Conservation (phyloP, 2,888 invertebrate species). For the Zygothrica quintamaculata region DNA sequence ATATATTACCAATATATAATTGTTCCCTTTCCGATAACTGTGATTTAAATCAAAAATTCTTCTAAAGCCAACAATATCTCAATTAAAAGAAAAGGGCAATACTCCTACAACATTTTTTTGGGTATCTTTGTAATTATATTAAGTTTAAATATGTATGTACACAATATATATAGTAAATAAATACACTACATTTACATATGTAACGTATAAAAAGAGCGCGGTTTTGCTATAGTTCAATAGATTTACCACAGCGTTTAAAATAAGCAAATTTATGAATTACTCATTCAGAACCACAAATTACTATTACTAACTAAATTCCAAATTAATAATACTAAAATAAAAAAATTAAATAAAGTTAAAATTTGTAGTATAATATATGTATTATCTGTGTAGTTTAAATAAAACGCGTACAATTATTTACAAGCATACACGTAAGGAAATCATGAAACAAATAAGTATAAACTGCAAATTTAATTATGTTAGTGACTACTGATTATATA, state of each 20-base stretch:
- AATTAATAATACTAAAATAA: constrained; percentile 2
- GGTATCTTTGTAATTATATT: too few relatives aligned
- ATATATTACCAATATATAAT: constrained; percentile 12
- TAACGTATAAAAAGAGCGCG: too few relatives aligned
- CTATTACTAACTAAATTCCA: neutral
- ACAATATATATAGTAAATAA: too few relatives aligned
- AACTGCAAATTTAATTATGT: constrained; percentile 1
- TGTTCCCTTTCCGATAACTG: constrained; percentile 26
- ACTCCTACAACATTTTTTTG: neutral
- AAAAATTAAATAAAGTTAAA: neutral
- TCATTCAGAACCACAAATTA: neutral
- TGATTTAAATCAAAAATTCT: constrained; percentile 32
- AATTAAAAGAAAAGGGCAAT: constrained; percentile 14
- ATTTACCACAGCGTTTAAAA: too few relatives aligned
- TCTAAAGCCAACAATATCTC: constrained; percentile 13
- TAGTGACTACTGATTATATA: constrained; percentile 10
- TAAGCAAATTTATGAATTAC: too few relatives aligned
- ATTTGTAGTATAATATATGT: constrained; percentile 31
- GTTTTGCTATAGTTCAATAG: neutral
- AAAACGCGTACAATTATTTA: constrained; percentile 32
- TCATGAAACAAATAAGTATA: constrained; percentile 1
- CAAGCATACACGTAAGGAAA: constrained; percentile 10
- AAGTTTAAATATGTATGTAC: too few relatives aligned
- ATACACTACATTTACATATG: too few relatives aligned
- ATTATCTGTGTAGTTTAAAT: constrained; percentile 38